Percentiles rank a stretch among this genome's conserved stretches.
Conservation (phyloP, 2,888 invertebrate species). For the Drosophila helvetica region DNA sequence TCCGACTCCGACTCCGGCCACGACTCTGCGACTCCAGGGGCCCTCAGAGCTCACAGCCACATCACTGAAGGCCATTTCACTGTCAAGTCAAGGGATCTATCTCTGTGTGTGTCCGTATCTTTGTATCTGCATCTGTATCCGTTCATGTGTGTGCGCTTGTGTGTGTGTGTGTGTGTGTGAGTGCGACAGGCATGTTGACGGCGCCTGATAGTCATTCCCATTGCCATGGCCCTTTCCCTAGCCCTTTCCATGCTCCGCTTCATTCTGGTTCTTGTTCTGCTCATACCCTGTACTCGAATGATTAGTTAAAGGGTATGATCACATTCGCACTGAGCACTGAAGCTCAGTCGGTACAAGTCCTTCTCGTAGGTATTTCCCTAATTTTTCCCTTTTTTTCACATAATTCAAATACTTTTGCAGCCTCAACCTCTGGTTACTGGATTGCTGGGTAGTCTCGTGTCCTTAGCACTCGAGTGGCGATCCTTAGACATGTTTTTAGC, state of each 20-base stretch:
- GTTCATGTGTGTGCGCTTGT: neutral
- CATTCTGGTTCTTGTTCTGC: constrained; percentile 5
- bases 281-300: neutral
- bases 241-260: constrained; percentile 1
- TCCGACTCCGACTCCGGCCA: constrained; percentile 24
- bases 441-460: constrained; percentile 1
- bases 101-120: neutral
- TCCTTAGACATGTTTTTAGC: constrained; percentile 2
- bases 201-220: constrained; percentile 37
- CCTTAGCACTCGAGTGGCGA: neutral
- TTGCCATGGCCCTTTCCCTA: constrained; percentile 13
- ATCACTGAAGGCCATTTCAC: constrained; percentile 37
- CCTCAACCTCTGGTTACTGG: neutral
- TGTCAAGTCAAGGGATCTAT: constrained; percentile 19
- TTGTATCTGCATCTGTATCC: constrained; percentile 5
- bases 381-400: too few relatives aligned
- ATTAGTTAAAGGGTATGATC: neutral
- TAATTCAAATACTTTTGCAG: too few relatives aligned
- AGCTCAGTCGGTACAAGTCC: too few relatives aligned
- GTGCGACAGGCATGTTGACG: constrained; percentile 46
- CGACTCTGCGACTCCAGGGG: constrained; percentile 2
- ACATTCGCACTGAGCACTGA: too few relatives aligned
- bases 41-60: neutral
- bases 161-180: constrained; percentile 21
- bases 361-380: too few relatives aligned